Conservation (phyloP, 1,140 invertebrate species). For the Bombus pascuorum region DNA sequence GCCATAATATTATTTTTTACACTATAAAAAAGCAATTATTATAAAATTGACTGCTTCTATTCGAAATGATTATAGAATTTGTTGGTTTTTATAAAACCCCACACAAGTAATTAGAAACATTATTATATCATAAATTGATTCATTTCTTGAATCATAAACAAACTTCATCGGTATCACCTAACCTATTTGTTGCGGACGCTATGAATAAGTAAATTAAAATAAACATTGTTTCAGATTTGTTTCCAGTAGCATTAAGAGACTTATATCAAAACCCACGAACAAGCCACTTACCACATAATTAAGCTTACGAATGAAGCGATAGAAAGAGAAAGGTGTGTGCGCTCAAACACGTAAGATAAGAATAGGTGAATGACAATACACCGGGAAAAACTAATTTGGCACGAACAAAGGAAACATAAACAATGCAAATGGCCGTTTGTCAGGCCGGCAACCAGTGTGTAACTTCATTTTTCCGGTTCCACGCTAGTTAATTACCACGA, state of each 20-base stretch:
- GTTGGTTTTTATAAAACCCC: neutral
- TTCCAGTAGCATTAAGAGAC: neutral
- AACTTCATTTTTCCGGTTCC: slow-evolving; percentile 19
- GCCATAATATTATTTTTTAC: neutral
- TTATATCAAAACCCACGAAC: neutral
- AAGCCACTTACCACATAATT: neutral
- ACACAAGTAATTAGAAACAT: neutral
- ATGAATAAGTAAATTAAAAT: neutral
- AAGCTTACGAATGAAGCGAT: neutral
- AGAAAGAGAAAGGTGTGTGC: neutral
- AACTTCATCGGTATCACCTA: neutral
- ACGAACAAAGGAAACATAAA: slow-evolving; percentile 36
- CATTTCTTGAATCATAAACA: neutral
- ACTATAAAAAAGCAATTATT: neutral
- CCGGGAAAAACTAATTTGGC: slow-evolving; percentile 26
- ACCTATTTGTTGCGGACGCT: neutral
- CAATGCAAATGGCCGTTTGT: slow-evolving; percentile 13
- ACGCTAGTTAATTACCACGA: slow-evolving; percentile 39
- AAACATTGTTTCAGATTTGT: neutral
- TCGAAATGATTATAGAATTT: neutral
- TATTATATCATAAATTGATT: neutral
- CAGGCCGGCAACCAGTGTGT: neutral
- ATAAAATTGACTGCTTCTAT: neutral
- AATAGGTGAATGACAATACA: slow-evolving; percentile 15
- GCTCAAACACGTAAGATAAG: neutral